Evolutionary conservation across 2,888 invertebrate species (phyloP).

Genomic region (Tinea pellionella): DNA sequence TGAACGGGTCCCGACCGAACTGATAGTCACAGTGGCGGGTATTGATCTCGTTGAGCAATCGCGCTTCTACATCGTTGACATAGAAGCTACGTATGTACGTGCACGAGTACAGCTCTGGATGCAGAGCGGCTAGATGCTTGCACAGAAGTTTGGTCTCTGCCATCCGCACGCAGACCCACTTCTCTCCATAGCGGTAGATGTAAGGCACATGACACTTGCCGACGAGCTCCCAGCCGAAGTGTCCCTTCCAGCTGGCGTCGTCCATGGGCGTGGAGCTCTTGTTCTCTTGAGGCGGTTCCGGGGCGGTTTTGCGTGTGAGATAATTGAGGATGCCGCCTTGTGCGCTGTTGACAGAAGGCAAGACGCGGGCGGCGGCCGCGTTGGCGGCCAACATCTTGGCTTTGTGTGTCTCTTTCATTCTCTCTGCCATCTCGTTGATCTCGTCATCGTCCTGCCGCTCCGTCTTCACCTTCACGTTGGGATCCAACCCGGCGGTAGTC

Average conservation of each 20-base stretch:
- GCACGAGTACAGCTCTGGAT: conserved; percentile 90
- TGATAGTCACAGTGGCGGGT: conserved; percentile 90
- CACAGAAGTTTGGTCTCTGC: conserved; percentile 91
- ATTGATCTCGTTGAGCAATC: conserved; percentile 92
- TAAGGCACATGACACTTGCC: conserved; percentile 90
- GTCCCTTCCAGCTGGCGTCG: conserved; percentile 81
- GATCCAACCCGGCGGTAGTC: conserved; percentile 32
- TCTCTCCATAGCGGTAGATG: conserved; percentile 84
- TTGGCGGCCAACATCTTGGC: conserved; percentile 67
- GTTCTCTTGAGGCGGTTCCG: conserved; percentile 32
- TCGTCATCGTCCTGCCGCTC: conserved; percentile 88
- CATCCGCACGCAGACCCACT: conserved; percentile 94
- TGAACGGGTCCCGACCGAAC: conserved; percentile 89
- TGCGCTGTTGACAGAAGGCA: conserved; percentile 33
- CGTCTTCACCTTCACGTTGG: conserved; percentile 72
- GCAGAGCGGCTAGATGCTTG: conserved; percentile 88
- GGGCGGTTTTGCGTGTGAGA: conserved; percentile 59
- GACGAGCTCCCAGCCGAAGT: conserved; percentile 92
- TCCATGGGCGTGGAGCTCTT: conserved; percentile 66
- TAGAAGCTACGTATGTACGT: conserved; percentile 93
- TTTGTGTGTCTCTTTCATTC: conserved; percentile 87
- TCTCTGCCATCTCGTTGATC: conserved; percentile 86
- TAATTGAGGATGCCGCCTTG: conserved; percentile 73
- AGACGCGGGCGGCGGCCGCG: conserved; percentile 62
- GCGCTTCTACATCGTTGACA: conserved; percentile 90